These are phyloP conservation scores for Heptranchias perlo DNA, from an alignment of 2,113 vertebrate genomes.

Conservation along the genomic window DNA sequence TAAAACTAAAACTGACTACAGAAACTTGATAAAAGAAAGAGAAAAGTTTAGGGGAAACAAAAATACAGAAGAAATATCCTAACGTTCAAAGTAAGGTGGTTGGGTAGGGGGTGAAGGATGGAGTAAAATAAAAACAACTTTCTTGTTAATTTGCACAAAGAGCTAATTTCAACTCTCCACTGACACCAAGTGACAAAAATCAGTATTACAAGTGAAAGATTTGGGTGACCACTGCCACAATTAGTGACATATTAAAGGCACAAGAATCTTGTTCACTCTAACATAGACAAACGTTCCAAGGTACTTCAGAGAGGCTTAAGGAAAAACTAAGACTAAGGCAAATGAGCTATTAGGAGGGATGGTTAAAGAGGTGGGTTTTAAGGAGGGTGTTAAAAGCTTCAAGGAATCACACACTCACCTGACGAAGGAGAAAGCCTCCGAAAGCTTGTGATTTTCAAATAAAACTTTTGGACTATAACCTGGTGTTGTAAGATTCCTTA, in stretches of 20 bases:
- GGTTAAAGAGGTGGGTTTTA: neutral
- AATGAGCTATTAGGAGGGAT: neutral
- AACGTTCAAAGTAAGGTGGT: neutral
- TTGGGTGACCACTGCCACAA: neutral
- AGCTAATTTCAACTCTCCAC: neutral
- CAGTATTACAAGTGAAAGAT: neutral
- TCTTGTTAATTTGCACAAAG: neutral
- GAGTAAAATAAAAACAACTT: neutral
- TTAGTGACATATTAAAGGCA: neutral
- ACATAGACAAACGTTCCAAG: neutral
- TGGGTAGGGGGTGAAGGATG: neutral
- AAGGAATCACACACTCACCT: too few relatives aligned
- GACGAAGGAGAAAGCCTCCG: too few relatives aligned
- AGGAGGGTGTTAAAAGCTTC: neutral
- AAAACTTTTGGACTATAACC: too few relatives aligned
- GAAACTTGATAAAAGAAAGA: neutral
- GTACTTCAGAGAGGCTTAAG: neutral
- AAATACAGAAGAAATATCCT: neutral
- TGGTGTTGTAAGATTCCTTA: too few relatives aligned
- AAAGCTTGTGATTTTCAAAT: too few relatives aligned
- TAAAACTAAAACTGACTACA: neutral
- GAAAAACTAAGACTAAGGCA: neutral
- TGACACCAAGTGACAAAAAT: slow-evolving; percentile 4
- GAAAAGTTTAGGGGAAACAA: too few relatives aligned
- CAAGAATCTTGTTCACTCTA: neutral